A percentile compares a stretch with the other conserved stretches of the same genome.
These are phyloP conservation scores for Rhingia campestris DNA, from an alignment of 2,888 invertebrate genomes.

Conservation along the genomic window DNA sequence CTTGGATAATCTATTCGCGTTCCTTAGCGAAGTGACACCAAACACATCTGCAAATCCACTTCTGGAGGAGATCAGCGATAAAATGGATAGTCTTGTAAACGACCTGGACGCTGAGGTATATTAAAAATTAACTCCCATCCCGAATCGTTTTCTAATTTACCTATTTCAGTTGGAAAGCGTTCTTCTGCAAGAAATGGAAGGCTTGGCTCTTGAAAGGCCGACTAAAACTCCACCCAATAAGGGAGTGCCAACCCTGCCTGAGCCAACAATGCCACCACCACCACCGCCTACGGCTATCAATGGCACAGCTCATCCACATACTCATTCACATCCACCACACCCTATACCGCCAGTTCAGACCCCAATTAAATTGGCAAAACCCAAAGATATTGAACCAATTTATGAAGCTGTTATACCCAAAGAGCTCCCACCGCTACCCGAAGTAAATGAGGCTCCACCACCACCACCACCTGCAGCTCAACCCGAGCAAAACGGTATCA, in stretches of 20 bases:
- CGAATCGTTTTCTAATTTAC: not conserved
- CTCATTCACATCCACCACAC: conserved; percentile 66
- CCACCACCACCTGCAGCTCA: conserved; percentile 54
- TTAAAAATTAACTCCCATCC: not conserved
- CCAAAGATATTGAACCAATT: conserved; percentile 87
- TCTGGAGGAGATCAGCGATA: conserved; percentile 92
- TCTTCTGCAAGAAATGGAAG: conserved; percentile 86
- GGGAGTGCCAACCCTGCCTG: conserved; percentile 87
- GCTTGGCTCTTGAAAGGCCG: conserved; percentile 82
- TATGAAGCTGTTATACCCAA: conserved; percentile 93
- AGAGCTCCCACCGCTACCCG: conserved; percentile 82
- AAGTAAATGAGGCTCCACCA: conserved; percentile 78
- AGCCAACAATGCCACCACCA: conserved; percentile 90
- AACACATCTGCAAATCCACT: conserved; percentile 86
- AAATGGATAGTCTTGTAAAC: conserved; percentile 92
- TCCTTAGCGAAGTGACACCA: conserved; percentile 90
- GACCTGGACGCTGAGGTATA: conserved; percentile 90
- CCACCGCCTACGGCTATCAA: conserved; percentile 84
- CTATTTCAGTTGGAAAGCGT: conserved; percentile 85
- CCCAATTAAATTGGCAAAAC: conserved; percentile 74
- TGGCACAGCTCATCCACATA: conserved; percentile 75
- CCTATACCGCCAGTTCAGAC: conserved; percentile 75
- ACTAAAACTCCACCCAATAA: conserved; percentile 75
- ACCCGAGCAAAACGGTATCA: conserved; percentile 65
- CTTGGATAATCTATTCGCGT: conserved; percentile 94